Base-by-base conservation (phyloP, 30 jellyfish, hydroid and myxozoan species). In the Rhopilema esculentum region DNA sequence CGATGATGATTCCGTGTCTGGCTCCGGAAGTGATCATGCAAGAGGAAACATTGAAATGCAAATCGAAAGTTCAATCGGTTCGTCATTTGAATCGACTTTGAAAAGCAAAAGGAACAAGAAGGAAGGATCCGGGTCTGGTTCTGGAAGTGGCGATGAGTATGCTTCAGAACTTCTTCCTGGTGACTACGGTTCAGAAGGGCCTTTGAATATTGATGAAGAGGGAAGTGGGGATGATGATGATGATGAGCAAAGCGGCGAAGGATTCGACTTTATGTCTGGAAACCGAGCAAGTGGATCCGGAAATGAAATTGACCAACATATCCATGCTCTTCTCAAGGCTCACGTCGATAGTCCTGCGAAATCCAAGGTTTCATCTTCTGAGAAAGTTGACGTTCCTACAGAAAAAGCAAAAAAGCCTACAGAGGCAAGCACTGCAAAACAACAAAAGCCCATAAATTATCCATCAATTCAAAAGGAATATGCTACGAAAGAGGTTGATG, bases 51-150 rank as follows among this genome's bases (percentile, higher is more conserved):
- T 96, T 48, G 98, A 96, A 77, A 77, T 96, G 92, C 97, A 96
- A 79, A 94, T 96, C 17, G 98, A 91, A 33, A 96, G 99, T 72
- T 96, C 99, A 1, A 91, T 96, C 52, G 99, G 98, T 2, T 82
- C 97, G 16, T 96, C 99, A 33, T 96, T 84, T 68, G 99, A 96
- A 67, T 93, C 97, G 17, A 90, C 98, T n/a, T 49, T 96, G 85
- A 87, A 91, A 21, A 72, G 77, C 27, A 63, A 85, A 18, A 83
- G 80, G 50, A 30, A 72, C 84, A 15, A 32, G 9, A 67, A 32
- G 29, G 73, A 92, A 25, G 92, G 66, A 20, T 75, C 85, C 19
- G 97, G 88, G 1, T 90, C 97, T 4, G 97, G 97, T 18, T 92
- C 98, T 19, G 98, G 98, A 65, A 51, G 77, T 33, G 90, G 91